phyloP scores from a whole-genome alignment of 2,113 vertebrate species.

The Capreolus pygargus region DNA sequence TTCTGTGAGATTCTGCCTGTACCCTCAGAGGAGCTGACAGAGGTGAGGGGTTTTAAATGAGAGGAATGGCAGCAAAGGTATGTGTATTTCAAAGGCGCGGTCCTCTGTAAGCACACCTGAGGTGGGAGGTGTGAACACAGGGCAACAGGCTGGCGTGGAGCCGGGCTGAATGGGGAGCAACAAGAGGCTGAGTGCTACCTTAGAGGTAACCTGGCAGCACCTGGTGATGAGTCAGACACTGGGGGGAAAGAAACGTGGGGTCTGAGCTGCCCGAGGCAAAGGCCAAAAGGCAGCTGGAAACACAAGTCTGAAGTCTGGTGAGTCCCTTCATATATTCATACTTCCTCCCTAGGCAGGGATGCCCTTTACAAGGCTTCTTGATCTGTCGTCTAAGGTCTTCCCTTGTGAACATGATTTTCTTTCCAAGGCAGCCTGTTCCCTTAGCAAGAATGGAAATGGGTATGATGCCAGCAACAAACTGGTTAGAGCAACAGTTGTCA shows the following conservation, averaged over 20 bases:
- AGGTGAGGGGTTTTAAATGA: background rate
- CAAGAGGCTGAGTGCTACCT: rapidly evolving
- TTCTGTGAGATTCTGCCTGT: background rate
- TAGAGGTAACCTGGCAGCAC: background rate
- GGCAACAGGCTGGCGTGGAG: background rate
- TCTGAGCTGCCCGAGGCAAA: background rate
- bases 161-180: rapidly evolving
- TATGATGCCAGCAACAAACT: background rate
- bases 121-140: rapidly evolving
- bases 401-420: background rate
- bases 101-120: background rate
- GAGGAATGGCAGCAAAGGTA: background rate
- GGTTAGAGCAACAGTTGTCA: background rate
- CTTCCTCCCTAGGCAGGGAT: rapidly evolving
- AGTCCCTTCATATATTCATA: background rate
- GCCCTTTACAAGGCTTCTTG: rapidly evolving
- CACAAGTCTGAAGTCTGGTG: rapidly evolving
- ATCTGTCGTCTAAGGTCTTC: background rate
- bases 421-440: background rate
- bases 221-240: background rate
- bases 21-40: background rate
- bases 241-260: background rate
- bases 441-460: background rate
- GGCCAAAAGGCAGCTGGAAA: background rate
- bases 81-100: background rate